Percentiles rank a stretch among this genome's conserved stretches.
Conservation (phyloP, 2,113 vertebrate genomes). For the Engraulis encrasicolus region DNA sequence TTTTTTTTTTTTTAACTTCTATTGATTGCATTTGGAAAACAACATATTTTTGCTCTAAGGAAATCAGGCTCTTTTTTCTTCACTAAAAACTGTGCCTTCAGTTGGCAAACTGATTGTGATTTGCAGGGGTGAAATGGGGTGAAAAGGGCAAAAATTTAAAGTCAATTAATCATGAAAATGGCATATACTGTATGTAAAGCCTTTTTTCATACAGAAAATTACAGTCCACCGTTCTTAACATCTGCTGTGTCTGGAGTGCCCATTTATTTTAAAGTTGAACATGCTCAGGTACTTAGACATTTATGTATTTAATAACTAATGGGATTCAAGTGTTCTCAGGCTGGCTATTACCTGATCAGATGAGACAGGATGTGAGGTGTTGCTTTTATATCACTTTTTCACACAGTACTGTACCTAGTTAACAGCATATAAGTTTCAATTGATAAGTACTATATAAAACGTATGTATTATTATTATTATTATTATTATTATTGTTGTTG, state of each 20-base stretch:
- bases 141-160: not conserved
- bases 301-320: slow-evolving; percentile 10
- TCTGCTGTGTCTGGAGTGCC: not conserved
- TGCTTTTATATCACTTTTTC: not conserved
- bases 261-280: not conserved
- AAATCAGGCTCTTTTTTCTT: not conserved
- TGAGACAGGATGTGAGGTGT: not conserved
- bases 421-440: too few relatives aligned
- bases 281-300: not conserved
- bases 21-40: slow-evolving; percentile 3
- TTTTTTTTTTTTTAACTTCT: not conserved
- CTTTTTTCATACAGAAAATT: not conserved
- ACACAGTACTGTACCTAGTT: not conserved
- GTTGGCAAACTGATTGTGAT: slow-evolving; percentile 3
- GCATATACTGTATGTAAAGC: not conserved
- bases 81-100: slow-evolving; percentile 36
- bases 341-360: not conserved
- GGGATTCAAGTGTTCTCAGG: not conserved
- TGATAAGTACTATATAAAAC: too few relatives aligned
- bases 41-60: not conserved
- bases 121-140: not conserved
- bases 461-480: too few relatives aligned
- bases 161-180: slow-evolving; percentile 11
- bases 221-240: not conserved
- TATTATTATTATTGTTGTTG: too few relatives aligned